Conservation (phyloP, 2,113 vertebrate genomes). For the Redunca redunca region DNA sequence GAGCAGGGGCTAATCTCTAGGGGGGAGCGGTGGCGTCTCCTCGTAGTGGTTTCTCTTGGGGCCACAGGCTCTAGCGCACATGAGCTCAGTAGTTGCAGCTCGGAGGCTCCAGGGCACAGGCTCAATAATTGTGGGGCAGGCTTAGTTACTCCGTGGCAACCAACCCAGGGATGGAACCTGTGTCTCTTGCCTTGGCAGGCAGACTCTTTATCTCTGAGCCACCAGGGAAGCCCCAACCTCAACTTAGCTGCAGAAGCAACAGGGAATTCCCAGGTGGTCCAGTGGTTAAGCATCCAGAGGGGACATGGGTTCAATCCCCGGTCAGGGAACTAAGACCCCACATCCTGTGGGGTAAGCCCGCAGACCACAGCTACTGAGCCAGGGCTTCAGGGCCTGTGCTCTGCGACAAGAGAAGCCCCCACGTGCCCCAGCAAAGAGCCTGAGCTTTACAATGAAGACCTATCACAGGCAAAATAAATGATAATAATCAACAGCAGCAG, state of each 20-base stretch:
- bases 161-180: not conserved
- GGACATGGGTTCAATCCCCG: not conserved
- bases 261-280: not conserved
- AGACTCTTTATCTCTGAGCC: not conserved
- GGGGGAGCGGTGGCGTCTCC: not conserved
- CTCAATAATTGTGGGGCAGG: not conserved
- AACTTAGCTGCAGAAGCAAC: not conserved
- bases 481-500: not conserved
- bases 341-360: not conserved
- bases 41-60: not conserved
- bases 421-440: not conserved
- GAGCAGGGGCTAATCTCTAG: not conserved
- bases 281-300: not conserved
- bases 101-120: not conserved
- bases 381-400: not conserved
- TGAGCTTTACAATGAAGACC: not conserved
- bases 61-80: rapidly evolving
- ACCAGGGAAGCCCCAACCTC: not conserved
- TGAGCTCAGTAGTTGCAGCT: not conserved
- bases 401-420: rapidly evolving
- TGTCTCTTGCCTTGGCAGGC: not conserved
- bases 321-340: not conserved
- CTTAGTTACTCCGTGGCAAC: not conserved
- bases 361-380: not conserved
- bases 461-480: not conserved